Base-by-base conservation (phyloP, 2,113 vertebrate species). In the Cygnus atratus region DNA sequence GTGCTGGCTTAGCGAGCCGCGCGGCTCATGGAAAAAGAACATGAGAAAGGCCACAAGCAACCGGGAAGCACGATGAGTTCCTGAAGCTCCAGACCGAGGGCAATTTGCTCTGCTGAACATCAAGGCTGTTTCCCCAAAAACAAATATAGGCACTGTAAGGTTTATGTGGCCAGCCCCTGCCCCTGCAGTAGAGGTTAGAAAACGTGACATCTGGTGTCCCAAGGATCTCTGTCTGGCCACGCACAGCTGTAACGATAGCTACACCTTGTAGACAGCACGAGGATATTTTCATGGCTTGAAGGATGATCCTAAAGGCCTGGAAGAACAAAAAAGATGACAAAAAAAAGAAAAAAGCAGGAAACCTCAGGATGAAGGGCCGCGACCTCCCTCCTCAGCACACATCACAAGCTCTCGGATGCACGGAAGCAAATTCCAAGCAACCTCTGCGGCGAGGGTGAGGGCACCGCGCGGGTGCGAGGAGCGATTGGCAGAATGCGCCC, bases 381-480 rank as follows among this genome's bases (percentile, higher is more conserved):
- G 3, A 3, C 13, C 26, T 48, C 62, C 58, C 85, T 39, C 74
- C 74, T 43, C 2, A 17, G 44, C 20, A 31, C 67, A 33, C 74
- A 79, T 37, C 71, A 50, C 7, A 1, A 28, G 48, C 39, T 52
- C 55, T 50, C n/a, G 55, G 85, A 20, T 3, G 50, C 72, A 39
- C 0, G 8, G 88, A 83, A 85, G 37, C 26, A 52, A 74, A 52
- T 39, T 19, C 82, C 11, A 20, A 61, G 75, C 6, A 58, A 22
- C 52, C 76, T 88, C 6, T 19, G 91, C 2, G 63, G 66, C 8
- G 41, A 43, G 77, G 61, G 81, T 15, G 10, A 5, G 8, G 3
- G 73, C n/a, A 1, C 1, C 0, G 48, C 80, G 21, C 19, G 1
- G 4, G 75, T 3, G 2, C 29, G 1, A 0, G 57, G 48, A 8